Evolutionary conservation across 1,140 invertebrate species (phyloP), one percentile per base, ranked within the genome.

Genomic region (Bombus breviceps): DNA sequence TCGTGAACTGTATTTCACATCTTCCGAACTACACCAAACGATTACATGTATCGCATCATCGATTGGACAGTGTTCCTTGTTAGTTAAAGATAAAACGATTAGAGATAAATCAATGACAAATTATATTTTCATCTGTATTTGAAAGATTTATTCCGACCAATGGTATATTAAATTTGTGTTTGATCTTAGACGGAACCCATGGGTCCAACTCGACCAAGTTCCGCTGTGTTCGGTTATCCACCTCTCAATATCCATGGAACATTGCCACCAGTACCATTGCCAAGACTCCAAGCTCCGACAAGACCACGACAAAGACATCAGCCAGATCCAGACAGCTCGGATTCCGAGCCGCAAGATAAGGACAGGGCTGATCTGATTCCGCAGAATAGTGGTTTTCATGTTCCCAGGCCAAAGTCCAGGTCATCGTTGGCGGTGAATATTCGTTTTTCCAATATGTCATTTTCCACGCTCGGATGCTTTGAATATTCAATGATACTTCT

Each of bases 141-240:
- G 15, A 74, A 25, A 22, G 10, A 25, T 83, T 76, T 77, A 43
- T 18, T 8, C 3, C 4, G 22, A 32, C 1, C 3, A 39, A 69
- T 8, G 0, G 6, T 37, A 39, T 25, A 41, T 15, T 6, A 15
- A 28, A 41, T 68, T 32, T 9, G 22, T 9, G 13, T n/a, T 75
- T 34, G 10, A 75, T 88, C 91, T 62, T 89, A 97, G 97, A 96
- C 96, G 81, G 96, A 97, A 93, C 96, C 97, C 77, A 96, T 97
- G 94, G 96, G 95, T 9, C 94, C 96, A 15, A 97, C 97, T 0
- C 94, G 97, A n/a, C 97, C 97, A 0, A 97, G 97, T n/a, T 98
- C 97, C 15, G 97, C 97, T 1, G 96, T 98, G 96, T 98, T 98
- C 92, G 97, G 97, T 3, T 98, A 98, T 93, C 97, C 97, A 22